A percentile compares a stretch with the other conserved stretches of the same genome.
phyloP scores from a whole-genome alignment of 2,797 vertebrate species.

The Cossypha polioptera region DNA sequence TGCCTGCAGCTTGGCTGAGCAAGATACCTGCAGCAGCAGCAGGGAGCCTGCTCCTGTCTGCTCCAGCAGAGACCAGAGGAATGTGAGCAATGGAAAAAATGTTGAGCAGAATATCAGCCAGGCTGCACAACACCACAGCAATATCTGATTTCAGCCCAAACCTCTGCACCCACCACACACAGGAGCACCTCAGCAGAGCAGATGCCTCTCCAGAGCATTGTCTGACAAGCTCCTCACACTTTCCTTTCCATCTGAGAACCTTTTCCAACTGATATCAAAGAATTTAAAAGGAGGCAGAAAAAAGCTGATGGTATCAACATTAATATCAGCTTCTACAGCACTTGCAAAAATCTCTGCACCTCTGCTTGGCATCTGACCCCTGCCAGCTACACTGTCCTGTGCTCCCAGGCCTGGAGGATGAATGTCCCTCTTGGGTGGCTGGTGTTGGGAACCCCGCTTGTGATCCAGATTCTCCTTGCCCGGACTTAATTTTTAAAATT shows the following conservation, averaged over 20 bases:
- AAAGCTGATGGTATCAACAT: not conserved
- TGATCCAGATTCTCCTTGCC: not conserved
- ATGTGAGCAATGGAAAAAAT: not conserved
- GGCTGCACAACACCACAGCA: not conserved
- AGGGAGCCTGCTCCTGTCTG: not conserved
- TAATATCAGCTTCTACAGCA: not conserved
- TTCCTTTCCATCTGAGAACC: not conserved
- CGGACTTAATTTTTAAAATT: not conserved
- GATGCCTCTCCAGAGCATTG: not conserved
- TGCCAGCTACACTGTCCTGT: not conserved
- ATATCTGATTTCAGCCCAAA: not conserved
- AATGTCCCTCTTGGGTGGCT: not conserved
- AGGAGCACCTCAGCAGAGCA: not conserved
- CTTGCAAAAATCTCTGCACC: not conserved
- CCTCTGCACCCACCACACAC: not conserved
- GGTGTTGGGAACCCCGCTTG: not conserved
- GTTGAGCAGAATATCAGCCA: not conserved
- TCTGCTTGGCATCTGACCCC: not conserved
- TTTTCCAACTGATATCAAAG: not conserved
- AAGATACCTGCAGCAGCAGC: slow-evolving; percentile 4
- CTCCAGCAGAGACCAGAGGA: not conserved
- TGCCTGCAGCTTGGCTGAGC: not conserved
- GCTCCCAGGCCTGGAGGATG: not conserved
- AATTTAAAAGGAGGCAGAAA: not conserved
- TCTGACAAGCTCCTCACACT: not conserved